A percentile compares a stretch with the other conserved stretches of the same genome.
phyloP scores from a whole-genome alignment of 2,888 invertebrate genomes.

The Pollenia labialis region DNA sequence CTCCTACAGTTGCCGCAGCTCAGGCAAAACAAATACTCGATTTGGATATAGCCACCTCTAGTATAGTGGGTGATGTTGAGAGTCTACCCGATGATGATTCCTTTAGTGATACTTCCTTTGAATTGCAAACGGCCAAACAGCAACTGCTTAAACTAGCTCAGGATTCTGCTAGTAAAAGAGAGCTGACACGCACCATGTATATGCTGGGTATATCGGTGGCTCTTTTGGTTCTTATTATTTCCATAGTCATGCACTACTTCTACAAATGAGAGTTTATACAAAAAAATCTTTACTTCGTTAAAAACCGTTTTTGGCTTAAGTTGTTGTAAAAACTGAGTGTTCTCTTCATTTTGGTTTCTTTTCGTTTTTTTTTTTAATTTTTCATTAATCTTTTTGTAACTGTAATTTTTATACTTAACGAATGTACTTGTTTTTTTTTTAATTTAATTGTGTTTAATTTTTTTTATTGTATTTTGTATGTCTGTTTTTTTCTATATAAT shows the following conservation, averaged over 20 bases:
- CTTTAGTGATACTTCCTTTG: slow-evolving; percentile 72
- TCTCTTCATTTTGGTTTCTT: slow-evolving; percentile 14
- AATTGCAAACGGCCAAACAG: slow-evolving; percentile 74
- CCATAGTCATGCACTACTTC: slow-evolving; percentile 86
- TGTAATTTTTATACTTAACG: slow-evolving; percentile 67
- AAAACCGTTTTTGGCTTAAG: slow-evolving; percentile 4
- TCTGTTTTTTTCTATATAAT: slow-evolving; percentile 11
- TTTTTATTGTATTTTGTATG: slow-evolving; percentile 37
- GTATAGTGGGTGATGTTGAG: slow-evolving; percentile 90
- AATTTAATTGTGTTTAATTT: slow-evolving; percentile 34
- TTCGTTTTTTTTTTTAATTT: slow-evolving; percentile 31
- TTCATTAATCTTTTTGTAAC: slow-evolving; percentile 9
- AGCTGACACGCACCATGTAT: slow-evolving; percentile 86
- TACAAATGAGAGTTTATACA: slow-evolving; percentile 69
- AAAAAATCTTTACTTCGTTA: slow-evolving; percentile 43
- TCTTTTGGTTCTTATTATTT: slow-evolving; percentile 86
- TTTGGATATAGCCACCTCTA: slow-evolving; percentile 88
- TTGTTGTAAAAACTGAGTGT: slow-evolving; percentile 50
- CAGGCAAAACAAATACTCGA: slow-evolving; percentile 93
- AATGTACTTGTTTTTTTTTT: slow-evolving; percentile 59
- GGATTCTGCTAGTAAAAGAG: slow-evolving; percentile 62
- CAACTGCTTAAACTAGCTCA: slow-evolving; percentile 37
- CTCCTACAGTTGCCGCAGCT: slow-evolving; percentile 91
- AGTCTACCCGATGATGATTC: slow-evolving; percentile 90
- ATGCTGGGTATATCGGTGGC: slow-evolving; percentile 86